Evolutionary conservation across 2,113 vertebrate species (phyloP).

Genomic region (Glaucomys volans): DNA sequence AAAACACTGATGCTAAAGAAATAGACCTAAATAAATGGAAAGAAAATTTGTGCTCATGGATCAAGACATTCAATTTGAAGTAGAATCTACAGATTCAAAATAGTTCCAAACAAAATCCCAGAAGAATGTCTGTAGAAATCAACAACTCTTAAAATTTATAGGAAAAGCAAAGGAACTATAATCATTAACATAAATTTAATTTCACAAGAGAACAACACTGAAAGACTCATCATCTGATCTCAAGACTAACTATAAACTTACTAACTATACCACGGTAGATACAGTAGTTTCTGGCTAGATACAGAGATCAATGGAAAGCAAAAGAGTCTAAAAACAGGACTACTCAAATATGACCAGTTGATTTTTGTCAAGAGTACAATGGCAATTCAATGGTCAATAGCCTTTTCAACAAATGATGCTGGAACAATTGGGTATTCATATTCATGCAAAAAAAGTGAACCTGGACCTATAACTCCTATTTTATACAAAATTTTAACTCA

Average conservation of each 20-base stretch:
- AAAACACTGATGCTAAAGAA: neutral
- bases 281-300: neutral
- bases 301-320: neutral
- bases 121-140: neutral
- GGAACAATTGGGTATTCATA: neutral
- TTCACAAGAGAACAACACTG: neutral
- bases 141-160: neutral
- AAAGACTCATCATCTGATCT: neutral
- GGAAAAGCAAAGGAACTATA: neutral
- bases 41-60: neutral
- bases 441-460: neutral
- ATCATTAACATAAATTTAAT: neutral
- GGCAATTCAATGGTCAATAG: neutral
- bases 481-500: neutral
- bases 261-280: neutral
- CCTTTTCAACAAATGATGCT: neutral
- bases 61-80: neutral
- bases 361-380: neutral
- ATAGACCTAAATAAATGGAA: neutral
- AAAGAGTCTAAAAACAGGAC: neutral
- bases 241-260: neutral
- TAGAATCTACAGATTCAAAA: neutral
- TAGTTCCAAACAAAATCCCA: neutral
- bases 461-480: neutral
- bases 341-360: neutral